Conservation (phyloP, 2,797 vertebrate genomes). For the Ibycter americanus region DNA sequence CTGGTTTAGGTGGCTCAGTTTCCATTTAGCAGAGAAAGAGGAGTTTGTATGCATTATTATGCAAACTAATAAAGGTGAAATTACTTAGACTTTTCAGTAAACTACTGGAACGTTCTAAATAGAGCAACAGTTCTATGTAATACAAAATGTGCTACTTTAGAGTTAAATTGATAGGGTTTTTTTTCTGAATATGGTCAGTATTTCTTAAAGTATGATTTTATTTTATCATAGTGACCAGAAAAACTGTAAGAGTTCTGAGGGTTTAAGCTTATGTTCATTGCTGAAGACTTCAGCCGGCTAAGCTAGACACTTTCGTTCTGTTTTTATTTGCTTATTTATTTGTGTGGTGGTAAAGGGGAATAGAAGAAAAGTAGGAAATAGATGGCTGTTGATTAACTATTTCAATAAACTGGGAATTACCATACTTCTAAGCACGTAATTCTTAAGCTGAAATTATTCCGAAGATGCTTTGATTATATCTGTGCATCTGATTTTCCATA, state of each 20-base stretch:
- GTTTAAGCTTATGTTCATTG: neutral
- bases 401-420: neutral
- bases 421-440: neutral
- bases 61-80: neutral
- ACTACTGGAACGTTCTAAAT: neutral
- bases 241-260: neutral
- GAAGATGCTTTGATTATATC: neutral
- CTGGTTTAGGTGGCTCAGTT: neutral
- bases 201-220: conserved; percentile 29
- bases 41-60: neutral
- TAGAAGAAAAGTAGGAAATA: neutral
- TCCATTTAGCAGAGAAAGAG: neutral
- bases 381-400: neutral
- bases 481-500: neutral
- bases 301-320: neutral
- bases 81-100: neutral
- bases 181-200: conserved; percentile 12
- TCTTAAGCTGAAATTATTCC: neutral
- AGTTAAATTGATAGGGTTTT: too few relatives aligned
- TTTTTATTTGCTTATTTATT: neutral
- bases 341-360: neutral
- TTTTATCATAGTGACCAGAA: conserved; percentile 34
- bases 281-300: neutral
- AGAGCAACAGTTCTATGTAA: neutral
- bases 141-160: neutral